Evolutionary conservation across 2,797 vertebrate species (phyloP).

Genomic region (Dallia pectoralis): DNA sequence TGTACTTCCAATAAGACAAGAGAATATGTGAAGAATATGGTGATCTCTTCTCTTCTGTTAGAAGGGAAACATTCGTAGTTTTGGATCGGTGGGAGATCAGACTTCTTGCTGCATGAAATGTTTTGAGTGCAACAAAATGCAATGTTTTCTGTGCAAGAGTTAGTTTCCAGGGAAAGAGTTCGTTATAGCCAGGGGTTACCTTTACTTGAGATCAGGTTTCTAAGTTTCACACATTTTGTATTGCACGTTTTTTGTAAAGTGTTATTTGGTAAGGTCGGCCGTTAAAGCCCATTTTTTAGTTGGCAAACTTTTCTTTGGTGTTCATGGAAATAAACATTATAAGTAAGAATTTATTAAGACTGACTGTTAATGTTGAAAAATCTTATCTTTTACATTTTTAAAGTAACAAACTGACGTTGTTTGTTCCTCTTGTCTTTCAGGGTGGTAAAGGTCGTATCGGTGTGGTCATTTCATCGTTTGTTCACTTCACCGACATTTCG

Average conservation of each 20-base stretch:
- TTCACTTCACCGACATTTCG: constrained; percentile 92
- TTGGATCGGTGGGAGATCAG: no score
- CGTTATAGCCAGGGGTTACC: background rate
- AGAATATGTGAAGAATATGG: background rate
- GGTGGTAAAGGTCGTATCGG: constrained; percentile 93
- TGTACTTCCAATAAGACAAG: background rate
- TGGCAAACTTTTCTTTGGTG: no score
- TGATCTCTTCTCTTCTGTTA: no score
- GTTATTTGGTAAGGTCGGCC: no score
- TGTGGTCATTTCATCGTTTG: constrained; percentile 92
- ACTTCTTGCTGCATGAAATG: no score
- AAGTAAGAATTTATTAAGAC: background rate
- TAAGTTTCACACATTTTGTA: background rate
- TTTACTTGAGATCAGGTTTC: background rate
- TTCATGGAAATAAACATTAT: background rate
- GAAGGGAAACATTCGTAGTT: no score
- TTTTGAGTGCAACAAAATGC: no score
- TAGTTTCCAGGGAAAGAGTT: no score
- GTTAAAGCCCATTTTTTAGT: no score
- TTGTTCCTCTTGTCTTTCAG: constrained; percentile 58
- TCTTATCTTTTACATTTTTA: background rate
- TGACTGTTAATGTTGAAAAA: no score
- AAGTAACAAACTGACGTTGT: background rate
- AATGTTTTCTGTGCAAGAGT: no score
- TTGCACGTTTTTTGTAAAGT: no score